Conservation (phyloP, 2,888 invertebrate species). For the Cephonodes hylas region DNA sequence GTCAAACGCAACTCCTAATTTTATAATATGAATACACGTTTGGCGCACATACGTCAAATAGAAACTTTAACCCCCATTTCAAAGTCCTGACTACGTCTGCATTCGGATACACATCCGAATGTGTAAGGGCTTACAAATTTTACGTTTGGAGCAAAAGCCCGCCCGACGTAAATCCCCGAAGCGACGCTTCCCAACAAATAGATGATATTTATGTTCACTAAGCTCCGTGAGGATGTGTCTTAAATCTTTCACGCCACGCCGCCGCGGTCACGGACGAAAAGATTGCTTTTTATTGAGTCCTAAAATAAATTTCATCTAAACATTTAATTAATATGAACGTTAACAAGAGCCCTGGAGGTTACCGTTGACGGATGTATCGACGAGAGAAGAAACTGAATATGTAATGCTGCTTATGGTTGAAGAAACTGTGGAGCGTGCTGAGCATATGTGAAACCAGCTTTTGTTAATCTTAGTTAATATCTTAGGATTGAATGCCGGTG, state of each 20-base stretch:
- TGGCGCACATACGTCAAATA: no score
- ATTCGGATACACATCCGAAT: not conserved
- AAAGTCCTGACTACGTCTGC: not conserved
- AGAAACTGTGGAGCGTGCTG: not conserved
- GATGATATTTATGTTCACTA: constrained; percentile 23
- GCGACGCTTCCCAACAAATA: constrained; percentile 24
- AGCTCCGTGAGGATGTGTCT: constrained; percentile 23
- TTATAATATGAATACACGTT: no score
- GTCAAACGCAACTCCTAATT: no score
- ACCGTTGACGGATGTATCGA: not conserved
- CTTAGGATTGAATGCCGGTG: no score
- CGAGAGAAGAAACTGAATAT: not conserved
- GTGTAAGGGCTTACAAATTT: constrained; percentile 21
- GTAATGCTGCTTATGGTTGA: not conserved
- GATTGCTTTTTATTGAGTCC: constrained; percentile 1
- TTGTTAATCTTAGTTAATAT: not conserved
- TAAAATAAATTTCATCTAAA: constrained; percentile 1
- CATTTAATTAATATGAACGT: not conserved
- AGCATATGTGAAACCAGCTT: not conserved
- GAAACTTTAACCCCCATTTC: not conserved
- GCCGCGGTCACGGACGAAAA: not conserved
- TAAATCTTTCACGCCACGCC: constrained; percentile 23
- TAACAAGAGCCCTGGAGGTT: not conserved
- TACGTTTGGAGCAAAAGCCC: constrained; percentile 24
- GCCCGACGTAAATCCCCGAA: constrained; percentile 27